Conservation (phyloP, 2,797 vertebrate genomes). For the Synaphobranchus kaupii region DNA sequence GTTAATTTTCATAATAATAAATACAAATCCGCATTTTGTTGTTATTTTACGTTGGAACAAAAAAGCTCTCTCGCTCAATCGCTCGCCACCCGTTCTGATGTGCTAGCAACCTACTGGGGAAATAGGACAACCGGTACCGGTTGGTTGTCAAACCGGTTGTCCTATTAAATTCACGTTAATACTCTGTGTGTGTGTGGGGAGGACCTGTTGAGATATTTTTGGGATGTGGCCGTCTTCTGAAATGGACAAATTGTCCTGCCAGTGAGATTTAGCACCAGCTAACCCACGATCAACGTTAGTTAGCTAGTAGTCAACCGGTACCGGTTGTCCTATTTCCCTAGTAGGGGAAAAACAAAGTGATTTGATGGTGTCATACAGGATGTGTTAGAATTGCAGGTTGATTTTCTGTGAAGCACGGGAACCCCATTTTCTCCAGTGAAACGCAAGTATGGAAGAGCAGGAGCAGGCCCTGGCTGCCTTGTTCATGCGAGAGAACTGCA, state of each 20-base stretch:
- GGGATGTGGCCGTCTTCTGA: background rate
- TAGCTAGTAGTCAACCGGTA: conserved; percentile 24
- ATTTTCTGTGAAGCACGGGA: conserved; percentile 50
- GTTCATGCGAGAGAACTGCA: no score
- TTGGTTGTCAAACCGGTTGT: no score
- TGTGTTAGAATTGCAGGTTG: conserved; percentile 66
- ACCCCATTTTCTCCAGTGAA: conserved; percentile 61
- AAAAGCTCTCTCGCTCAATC: no score
- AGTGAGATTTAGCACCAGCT: background rate
- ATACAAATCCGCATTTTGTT: no score
- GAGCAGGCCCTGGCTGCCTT: conserved; percentile 59
- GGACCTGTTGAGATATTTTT: conserved; percentile 27
- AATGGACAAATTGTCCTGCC: background rate
- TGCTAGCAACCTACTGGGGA: no score
- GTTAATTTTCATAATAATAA: no score
- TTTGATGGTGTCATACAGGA: conserved; percentile 64
- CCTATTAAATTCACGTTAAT: background rate
- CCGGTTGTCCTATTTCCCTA: no score
- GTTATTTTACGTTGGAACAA: no score
- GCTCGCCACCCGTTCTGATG: no score
- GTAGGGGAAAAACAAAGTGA: no score
- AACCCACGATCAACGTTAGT: background rate
- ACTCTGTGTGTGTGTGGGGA: background rate
- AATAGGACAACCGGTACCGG: no score
- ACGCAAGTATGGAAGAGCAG: conserved; percentile 70